phyloP scores from a whole-genome alignment of 2,888 invertebrate species.

The Erebia aethiops region DNA sequence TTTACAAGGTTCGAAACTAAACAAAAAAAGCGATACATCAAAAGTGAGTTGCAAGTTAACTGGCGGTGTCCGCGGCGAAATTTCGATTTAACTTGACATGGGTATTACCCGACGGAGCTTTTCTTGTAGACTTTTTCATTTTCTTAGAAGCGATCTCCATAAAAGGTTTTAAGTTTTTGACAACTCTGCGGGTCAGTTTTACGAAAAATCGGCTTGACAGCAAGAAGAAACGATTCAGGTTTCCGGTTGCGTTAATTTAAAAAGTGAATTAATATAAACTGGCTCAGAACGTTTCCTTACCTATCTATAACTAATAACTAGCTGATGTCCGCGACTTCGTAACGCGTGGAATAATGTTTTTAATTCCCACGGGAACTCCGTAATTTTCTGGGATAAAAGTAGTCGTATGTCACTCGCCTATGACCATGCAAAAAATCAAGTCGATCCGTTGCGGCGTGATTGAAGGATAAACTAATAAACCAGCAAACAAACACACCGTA shows the following conservation, averaged over 20 bases:
- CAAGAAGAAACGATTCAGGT: neutral
- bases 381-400: no score
- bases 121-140: conserved; percentile 63
- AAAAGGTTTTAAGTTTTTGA: conserved; percentile 20
- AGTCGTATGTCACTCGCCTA: no score
- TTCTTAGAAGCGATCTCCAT: conserved; percentile 48
- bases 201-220: neutral
- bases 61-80: conserved; percentile 63
- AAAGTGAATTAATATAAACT: no score
- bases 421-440: no score
- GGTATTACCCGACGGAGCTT: conserved; percentile 52
- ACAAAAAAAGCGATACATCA: conserved; percentile 79
- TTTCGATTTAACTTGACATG: conserved; percentile 69
- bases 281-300: no score
- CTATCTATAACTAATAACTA: no score
- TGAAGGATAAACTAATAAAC: no score
- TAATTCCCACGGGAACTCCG: no score
- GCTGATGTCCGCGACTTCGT: no score
- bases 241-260: neutral
- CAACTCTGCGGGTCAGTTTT: neutral
- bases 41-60: conserved; percentile 78
- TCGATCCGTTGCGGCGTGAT: no score
- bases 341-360: no score
- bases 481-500: no score
- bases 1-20: conserved; percentile 70